Evolutionary conservation across 2,888 invertebrate genomes (phyloP).

Genomic region (Axea sp.): DNA sequence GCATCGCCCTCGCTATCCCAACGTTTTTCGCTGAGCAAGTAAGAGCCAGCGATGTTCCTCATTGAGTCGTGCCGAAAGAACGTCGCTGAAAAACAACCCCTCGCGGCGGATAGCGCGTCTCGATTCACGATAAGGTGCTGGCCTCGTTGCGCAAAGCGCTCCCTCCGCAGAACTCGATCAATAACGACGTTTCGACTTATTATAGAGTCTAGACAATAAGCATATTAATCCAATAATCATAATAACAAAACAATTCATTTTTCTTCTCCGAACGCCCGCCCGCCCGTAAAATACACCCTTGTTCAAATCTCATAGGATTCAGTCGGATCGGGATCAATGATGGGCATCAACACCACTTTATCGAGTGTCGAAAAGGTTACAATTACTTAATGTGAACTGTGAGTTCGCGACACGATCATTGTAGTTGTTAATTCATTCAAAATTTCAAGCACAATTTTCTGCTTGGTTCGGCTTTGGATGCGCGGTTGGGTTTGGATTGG

Average conservation of each 20-base stretch:
- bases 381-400: slow-evolving; percentile 26
- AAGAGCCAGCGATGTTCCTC: slow-evolving; percentile 59
- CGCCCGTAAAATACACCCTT: background rate
- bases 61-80: slow-evolving; percentile 24
- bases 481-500: slow-evolving; percentile 1
- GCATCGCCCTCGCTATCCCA: slow-evolving; percentile 63
- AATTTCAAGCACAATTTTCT: slow-evolving; percentile 2
- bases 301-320: slow-evolving; percentile 34
- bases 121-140: slow-evolving; percentile 36
- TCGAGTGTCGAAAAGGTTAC: slow-evolving; percentile 56
- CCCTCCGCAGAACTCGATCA: slow-evolving; percentile 67
- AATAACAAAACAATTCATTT: slow-evolving; percentile 28
- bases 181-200: slow-evolving; percentile 66
- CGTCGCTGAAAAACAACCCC: slow-evolving; percentile 19
- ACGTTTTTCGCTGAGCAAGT: slow-evolving; percentile 67
- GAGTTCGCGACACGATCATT: slow-evolving; percentile 10
- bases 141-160: slow-evolving; percentile 62
- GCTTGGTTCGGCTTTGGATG: background rate
- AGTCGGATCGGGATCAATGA: slow-evolving; percentile 34
- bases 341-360: slow-evolving; percentile 49
- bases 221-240: slow-evolving; percentile 53
- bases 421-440: background rate
- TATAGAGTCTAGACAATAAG: slow-evolving; percentile 59
- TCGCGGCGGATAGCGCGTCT: slow-evolving; percentile 14
- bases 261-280: background rate